phyloP scores from a whole-genome alignment of 92 coral and sea anemone species.

The Heliopora coerulea region DNA sequence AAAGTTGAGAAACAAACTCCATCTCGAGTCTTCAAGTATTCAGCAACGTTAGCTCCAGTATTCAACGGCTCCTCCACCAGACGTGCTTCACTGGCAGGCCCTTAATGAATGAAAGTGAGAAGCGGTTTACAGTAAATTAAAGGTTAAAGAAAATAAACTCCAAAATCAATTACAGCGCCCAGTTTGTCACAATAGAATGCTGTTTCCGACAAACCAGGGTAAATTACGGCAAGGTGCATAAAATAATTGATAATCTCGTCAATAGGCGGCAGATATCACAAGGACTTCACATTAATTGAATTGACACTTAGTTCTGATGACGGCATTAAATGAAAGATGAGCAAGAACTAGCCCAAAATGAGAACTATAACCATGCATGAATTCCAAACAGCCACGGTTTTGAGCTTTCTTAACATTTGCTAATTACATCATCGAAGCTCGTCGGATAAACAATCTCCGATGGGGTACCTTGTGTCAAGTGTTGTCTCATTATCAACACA shows the following conservation, averaged over 20 bases:
- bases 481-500: no score
- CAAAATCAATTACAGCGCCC: conserved; percentile 8
- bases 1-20: not conserved
- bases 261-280: conserved; percentile 30
- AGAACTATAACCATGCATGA: no score
- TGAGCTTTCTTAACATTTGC: no score
- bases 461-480: no score
- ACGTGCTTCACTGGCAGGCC: not conserved
- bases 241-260: conserved; percentile 21
- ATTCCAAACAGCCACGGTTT: no score
- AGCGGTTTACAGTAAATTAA: conserved; percentile 6
- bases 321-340: not conserved
- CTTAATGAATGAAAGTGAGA: not conserved
- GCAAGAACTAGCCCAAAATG: no score
- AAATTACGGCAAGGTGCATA: conserved; percentile 2
- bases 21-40: not conserved
- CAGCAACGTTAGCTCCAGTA: not conserved
- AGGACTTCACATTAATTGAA: conserved; percentile 12
- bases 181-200: not conserved
- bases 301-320: conserved; percentile 35
- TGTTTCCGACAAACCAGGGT: conserved; percentile 23
- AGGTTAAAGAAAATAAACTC: not conserved
- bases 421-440: no score
- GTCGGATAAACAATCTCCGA: no score
- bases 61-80: not conserved